Evolutionary conservation across 37 sponge, comb jelly and placozoan genomes (phyloP).

Genomic region (Halisarca cf. caerulea): DNA sequence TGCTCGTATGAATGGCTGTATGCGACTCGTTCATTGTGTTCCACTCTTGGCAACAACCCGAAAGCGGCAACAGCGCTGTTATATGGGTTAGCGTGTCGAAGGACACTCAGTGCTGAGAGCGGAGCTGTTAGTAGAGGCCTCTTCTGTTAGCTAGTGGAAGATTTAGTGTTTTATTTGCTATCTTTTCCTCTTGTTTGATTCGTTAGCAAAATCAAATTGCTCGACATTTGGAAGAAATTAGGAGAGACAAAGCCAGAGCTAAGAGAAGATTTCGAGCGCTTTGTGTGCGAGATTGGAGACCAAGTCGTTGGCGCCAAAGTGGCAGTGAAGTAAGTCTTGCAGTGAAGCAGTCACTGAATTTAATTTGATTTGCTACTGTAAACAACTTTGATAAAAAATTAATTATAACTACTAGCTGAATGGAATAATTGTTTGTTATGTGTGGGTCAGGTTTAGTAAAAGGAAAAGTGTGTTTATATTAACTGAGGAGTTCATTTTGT

Average conservation of each 20-base stretch:
- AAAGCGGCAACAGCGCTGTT: too few relatives aligned
- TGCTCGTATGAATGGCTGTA: too few relatives aligned
- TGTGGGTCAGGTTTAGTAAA: too few relatives aligned
- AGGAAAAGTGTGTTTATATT: too few relatives aligned
- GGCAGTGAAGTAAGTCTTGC: conserved; percentile 54
- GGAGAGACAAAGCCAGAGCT: conserved; percentile 57
- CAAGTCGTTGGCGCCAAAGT: conserved; percentile 64
- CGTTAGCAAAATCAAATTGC: conserved; percentile 11
- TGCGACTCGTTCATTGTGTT: too few relatives aligned
- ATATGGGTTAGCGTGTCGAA: too few relatives aligned
- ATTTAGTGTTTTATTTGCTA: too few relatives aligned
- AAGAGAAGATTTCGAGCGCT: conserved; percentile 64
- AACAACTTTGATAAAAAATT: not conserved
- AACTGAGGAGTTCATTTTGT: too few relatives aligned
- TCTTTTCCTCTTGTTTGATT: not conserved
- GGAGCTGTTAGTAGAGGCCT: too few relatives aligned
- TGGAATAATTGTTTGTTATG: not conserved
- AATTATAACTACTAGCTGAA: not conserved
- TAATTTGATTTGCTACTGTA: not conserved
- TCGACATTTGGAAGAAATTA: conserved; percentile 40
- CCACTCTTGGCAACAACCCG: too few relatives aligned
- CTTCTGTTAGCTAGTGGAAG: too few relatives aligned
- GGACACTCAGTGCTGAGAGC: too few relatives aligned
- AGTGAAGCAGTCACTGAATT: not conserved
- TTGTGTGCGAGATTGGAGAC: conserved; percentile 52